Percentiles rank a stretch among this genome's conserved stretches.
phyloP scores from a whole-genome alignment of 2,113 vertebrate species.

The Gallinago paraguaiae region DNA sequence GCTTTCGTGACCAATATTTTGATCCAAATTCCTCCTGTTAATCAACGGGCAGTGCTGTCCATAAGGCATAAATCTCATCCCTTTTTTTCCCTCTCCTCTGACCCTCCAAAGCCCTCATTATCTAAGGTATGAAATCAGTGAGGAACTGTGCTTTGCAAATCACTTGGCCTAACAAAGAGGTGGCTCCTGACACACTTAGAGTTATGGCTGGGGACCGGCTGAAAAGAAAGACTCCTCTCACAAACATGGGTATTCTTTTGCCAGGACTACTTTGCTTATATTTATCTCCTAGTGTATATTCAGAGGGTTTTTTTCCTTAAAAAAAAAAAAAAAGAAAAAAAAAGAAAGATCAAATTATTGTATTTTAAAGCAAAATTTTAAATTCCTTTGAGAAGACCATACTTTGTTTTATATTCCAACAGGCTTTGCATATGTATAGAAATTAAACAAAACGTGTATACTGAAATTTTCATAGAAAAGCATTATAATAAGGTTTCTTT shows the following conservation, averaged over 20 bases:
- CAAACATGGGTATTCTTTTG: not conserved
- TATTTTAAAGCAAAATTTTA: not conserved
- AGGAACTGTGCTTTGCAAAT: not conserved
- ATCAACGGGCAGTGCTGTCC: not conserved
- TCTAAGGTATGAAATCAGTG: not conserved
- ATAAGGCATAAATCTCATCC: not conserved
- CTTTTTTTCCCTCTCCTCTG: not conserved
- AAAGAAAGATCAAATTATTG: not conserved
- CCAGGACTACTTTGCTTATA: not conserved
- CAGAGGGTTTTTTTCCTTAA: not conserved
- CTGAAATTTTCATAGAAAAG: not conserved
- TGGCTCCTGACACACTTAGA: not conserved
- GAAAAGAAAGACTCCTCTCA: not conserved
- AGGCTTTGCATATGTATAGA: not conserved
- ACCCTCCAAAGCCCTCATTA: not conserved
- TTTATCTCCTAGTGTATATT: not conserved
- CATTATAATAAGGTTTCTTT: not conserved
- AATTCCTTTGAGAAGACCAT: not conserved
- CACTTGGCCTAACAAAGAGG: not conserved
- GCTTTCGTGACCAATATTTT: not conserved
- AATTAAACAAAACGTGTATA: not conserved
- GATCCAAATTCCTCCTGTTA: not conserved
- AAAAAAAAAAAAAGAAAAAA: not conserved
- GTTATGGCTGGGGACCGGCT: not conserved
- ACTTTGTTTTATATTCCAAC: not conserved